phyloP scores from a whole-genome alignment of 2,888 invertebrate genomes.

The Folsomia candida region DNA sequence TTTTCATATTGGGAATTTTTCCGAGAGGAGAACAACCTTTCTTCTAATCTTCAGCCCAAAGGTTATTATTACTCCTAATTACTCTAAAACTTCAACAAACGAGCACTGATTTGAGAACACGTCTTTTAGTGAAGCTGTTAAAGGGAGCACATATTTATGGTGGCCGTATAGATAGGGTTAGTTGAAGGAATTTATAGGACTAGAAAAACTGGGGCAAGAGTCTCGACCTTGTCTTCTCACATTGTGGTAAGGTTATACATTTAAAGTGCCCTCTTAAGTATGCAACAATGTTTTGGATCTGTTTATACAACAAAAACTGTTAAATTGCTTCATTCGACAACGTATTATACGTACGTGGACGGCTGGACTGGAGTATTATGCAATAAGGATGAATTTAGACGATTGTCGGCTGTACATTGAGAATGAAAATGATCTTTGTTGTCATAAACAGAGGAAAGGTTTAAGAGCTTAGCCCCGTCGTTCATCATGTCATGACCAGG shows the following conservation, averaged over 20 bases:
- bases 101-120: neutral
- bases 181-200: neutral
- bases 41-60: neutral
- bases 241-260: neutral
- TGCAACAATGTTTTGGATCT: neutral
- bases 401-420: neutral
- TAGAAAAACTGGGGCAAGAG: neutral
- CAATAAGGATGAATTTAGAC: neutral
- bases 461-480: neutral
- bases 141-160: neutral
- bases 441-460: neutral
- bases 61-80: slow-evolving; percentile 1
- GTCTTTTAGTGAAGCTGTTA: neutral
- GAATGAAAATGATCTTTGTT: neutral
- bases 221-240: neutral
- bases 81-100: neutral
- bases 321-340: neutral
- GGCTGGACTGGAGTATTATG: neutral
- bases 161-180: neutral
- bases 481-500: neutral
- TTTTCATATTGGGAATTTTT: neutral
- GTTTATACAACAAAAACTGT: neutral
- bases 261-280: neutral
- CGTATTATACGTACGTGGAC: neutral
- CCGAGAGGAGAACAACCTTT: neutral